These are phyloP conservation scores for Spilogale gracilis DNA, from an alignment of 2,113 vertebrate species.

Conservation along the genomic window DNA sequence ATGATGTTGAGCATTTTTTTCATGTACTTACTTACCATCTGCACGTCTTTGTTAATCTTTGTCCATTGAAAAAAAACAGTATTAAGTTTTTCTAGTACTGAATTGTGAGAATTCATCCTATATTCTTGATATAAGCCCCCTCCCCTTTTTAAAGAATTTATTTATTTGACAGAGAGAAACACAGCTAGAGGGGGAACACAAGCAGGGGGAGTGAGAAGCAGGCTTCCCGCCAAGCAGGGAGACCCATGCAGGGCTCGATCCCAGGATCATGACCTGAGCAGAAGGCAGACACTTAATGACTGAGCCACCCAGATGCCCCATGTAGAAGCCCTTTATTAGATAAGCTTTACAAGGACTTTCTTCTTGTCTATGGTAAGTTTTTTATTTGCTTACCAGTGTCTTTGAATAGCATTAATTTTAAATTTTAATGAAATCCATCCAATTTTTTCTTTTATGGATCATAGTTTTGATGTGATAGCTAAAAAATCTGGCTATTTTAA, in stretches of 20 bases:
- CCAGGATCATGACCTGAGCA: too few species aligned
- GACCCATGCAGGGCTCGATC: too few species aligned
- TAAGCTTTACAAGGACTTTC: not conserved
- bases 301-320: too few species aligned
- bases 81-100: not conserved
- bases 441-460: not conserved
- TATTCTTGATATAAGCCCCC: not conserved
- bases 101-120: not conserved
- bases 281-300: too few species aligned
- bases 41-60: not conserved
- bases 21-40: not conserved
- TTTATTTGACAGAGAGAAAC: too few species aligned
- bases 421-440: not conserved
- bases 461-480: not conserved
- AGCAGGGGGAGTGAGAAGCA: too few species aligned
- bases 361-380: not conserved
- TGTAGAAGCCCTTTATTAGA: not conserved
- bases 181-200: too few species aligned
- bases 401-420: constrained; percentile 5
- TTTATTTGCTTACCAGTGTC: not conserved
- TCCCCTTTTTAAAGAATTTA: too few species aligned
- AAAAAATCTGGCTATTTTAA: not conserved
- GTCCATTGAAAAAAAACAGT: not conserved
- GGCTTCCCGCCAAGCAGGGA: too few species aligned
- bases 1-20: constrained; percentile 7